Evolutionary conservation across 2,888 invertebrate species (phyloP).

Genomic region (Platypus cylindrus): DNA sequence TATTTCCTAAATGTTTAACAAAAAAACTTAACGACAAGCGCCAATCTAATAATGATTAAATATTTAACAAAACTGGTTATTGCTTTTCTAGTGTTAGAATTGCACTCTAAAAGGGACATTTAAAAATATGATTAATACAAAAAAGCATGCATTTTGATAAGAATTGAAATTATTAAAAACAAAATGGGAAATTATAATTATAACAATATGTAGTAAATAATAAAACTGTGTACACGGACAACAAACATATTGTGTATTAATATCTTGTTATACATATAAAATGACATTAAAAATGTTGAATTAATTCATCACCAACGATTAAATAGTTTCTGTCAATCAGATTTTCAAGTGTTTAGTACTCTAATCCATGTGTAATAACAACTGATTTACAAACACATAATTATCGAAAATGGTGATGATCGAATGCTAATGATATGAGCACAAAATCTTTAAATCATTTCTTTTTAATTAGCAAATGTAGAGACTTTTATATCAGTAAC

Average conservation of each 20-base stretch:
- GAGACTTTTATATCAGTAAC: too few species aligned
- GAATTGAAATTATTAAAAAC: background rate
- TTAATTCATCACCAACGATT: constrained; percentile 6
- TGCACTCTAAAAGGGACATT: too few species aligned
- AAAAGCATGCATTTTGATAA: constrained; percentile 13
- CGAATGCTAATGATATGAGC: too few species aligned
- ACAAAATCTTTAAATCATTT: too few species aligned
- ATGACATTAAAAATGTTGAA: constrained; percentile 6
- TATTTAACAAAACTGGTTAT: too few species aligned
- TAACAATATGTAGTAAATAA: constrained; percentile 1
- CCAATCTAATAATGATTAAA: too few species aligned
- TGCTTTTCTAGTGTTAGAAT: too few species aligned
- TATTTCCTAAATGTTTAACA: too few species aligned
- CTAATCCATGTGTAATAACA: constrained; percentile 29
- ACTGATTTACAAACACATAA: constrained; percentile 28
- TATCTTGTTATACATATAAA: constrained; percentile 1
- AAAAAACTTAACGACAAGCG: too few species aligned
- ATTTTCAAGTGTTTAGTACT: constrained; percentile 2
- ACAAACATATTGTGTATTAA: constrained; percentile 15
- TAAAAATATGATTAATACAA: constrained; percentile 6
- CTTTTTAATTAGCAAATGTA: too few species aligned
- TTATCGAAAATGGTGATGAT: constrained; percentile 20
- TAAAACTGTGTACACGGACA: constrained; percentile 29
- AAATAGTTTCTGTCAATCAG: constrained; percentile 1
- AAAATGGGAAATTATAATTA: too few species aligned